Evolutionary conservation across 2,888 invertebrate species (phyloP), one percentile per base, ranked within the genome.

Genomic region (Myopa testacea): DNA sequence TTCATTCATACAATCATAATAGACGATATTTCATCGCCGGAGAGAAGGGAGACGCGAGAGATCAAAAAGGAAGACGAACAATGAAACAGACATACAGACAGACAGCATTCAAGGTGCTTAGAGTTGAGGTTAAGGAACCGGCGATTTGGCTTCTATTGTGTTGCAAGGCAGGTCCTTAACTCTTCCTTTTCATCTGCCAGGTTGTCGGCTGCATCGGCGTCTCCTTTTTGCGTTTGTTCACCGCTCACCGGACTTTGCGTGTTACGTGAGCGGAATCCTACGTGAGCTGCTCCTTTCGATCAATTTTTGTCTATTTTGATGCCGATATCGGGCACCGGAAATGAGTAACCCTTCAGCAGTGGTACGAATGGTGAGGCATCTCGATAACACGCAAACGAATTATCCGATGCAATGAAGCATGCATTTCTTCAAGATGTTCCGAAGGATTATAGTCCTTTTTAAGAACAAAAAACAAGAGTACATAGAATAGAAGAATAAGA

Each of bases 41-140:
- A n/a, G n/a, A n/a, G n/a, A n/a, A n/a, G n/a, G n/a, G n/a, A n/a
- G n/a, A n/a, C n/a, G n/a, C n/a, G 63, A 63, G n/a, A 8, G 40
- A 40, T 40, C 8, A 45, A 45, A 58, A 52, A 75, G 16, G 55
- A 55, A 40, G 65, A 73, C 14, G 67, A 8, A 55, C 65, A 65
- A 16, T 16, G 50, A 7, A 14, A 65, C 63, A 71, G 62, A 72
- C 52, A 69, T n/a, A 63, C 40, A 8, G 65, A 37, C 65, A 37
- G 37, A 65, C 37, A 16, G 37, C 34, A 19, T 67, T 40, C 71
- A 75, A 70, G 74, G 77, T 73, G 73, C 77, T 73, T 62, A 60
- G 79, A 80, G 81, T 80, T 81, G 81, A 83, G 83, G 83, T 83
- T 82, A 83, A 83, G 77, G 82, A 83, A 82, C 83, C 68, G 73